Base-by-base conservation (phyloP, 2,797 vertebrate species). In the Anabacerthia variegaticeps region DNA sequence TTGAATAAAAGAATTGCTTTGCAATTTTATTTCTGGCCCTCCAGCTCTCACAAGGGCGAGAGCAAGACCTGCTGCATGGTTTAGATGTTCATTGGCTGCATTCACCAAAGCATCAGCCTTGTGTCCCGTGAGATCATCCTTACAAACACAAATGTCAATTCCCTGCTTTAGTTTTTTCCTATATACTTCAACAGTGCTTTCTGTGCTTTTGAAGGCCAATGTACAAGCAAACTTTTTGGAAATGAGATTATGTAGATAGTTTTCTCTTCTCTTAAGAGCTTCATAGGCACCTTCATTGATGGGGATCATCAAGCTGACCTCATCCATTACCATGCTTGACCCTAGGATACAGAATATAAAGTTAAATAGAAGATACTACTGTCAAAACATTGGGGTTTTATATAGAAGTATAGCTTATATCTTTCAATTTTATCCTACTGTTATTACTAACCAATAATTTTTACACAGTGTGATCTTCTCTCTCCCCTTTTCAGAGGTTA, bases 31-130 rank as follows among this genome's bases (percentile, higher is more conserved):
- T 83, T 85, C 4, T 74, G 43, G 54, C n/a, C 99, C 99, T 12
- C 98, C 99, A 22, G 97, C 96, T 1, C 1, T 26, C 36, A 95
- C 91, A 17, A 99, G 96, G 4, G 99, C 98, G 1, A 7, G 5
- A 4, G 99, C 99, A 44, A 99, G 98, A 21, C 99, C 99, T 18
- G 91, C 98, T 6, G 0, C 7, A 78, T 99, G 99, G 0, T 9
- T 0, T 12, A 99, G 98, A 0, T 0, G 0, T 1, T 58, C 86
- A 91, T 99, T 99, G 37, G 99, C 99, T 66, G 99, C 98, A 83
- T 99, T 99, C 5, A 99, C 99, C 66, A 99, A 97, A 71, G 98
- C 99, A n/a, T 98, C 98, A 0, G 68, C 98, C 4, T 1, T 0
- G 34, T 99, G 98, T 74, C 8, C 89, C 69, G 98, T 98, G 59